phyloP scores from a whole-genome alignment of 2,113 vertebrate genomes.

The Scolopax mira region DNA sequence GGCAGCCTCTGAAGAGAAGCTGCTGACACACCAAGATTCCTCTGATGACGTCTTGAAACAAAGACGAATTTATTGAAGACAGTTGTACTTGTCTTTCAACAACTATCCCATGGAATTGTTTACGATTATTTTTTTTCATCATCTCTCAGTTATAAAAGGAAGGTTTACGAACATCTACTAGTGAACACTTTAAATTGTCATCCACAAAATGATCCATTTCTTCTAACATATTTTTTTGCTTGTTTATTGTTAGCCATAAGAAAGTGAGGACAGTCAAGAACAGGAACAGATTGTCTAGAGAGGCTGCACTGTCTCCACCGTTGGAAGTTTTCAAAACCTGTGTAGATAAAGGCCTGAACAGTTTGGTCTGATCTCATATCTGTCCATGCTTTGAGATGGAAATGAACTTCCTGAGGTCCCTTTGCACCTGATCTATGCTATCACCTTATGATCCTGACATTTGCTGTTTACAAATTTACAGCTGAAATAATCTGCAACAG shows the following conservation, averaged over 20 bases:
- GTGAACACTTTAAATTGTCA: background rate
- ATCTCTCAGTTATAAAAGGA: background rate
- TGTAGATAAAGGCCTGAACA: background rate
- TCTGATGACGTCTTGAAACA: background rate
- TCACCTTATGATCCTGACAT: background rate
- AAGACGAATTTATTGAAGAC: background rate
- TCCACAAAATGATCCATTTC: background rate
- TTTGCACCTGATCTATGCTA: background rate
- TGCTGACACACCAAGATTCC: background rate
- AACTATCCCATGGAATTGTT: background rate
- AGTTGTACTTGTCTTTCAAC: background rate
- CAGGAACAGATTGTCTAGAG: background rate
- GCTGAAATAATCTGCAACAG: background rate
- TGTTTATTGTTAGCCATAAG: background rate
- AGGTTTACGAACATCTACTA: background rate
- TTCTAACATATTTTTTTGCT: background rate
- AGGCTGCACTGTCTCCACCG: fast-evolving
- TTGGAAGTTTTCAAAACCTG: background rate
- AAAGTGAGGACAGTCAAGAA: background rate
- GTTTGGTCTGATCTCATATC: background rate
- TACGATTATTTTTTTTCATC: background rate
- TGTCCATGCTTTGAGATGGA: background rate
- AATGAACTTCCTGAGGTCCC: background rate
- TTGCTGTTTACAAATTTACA: background rate
- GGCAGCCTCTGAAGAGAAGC: background rate